phyloP scores from a whole-genome alignment of 2,888 invertebrate genomes.

The Eugnorisma glareosa region DNA sequence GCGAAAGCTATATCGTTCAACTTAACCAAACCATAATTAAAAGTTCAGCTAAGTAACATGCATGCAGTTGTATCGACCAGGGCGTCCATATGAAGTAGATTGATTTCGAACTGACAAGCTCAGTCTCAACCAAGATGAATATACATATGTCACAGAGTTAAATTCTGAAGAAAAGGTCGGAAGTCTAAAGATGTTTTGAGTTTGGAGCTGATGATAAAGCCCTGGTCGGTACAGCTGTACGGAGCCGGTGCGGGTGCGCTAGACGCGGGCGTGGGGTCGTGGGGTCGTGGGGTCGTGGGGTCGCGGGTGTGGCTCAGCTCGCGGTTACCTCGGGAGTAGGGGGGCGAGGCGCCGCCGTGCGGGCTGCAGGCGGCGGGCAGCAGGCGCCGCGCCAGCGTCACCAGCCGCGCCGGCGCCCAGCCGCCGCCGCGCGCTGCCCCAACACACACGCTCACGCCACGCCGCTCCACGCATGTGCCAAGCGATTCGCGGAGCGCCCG shows the following conservation, averaged over 20 bases:
- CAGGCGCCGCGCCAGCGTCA: conserved; percentile 90
- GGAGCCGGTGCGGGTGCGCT: conserved; percentile 61
- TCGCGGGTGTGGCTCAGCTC: conserved; percentile 51
- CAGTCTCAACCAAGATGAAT: not conserved
- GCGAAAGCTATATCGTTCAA: conserved; percentile 57
- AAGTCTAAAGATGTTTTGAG: no score
- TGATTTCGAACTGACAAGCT: not conserved
- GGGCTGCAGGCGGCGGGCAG: conserved; percentile 93
- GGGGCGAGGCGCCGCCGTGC: conserved; percentile 93
- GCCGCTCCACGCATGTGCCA: conserved; percentile 79
- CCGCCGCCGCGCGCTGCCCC: conserved; percentile 86
- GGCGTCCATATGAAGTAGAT: not conserved
- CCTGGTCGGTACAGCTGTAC: conserved; percentile 37
- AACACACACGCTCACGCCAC: conserved; percentile 87
- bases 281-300: conserved; percentile 44
- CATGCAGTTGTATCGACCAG: conserved; percentile 58
- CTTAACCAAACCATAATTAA: conserved; percentile 46
- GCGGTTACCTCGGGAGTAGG: conserved; percentile 92
- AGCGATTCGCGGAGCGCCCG: conserved; percentile 73
- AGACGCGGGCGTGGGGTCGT: conserved; percentile 51
- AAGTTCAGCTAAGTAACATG: conserved; percentile 60
- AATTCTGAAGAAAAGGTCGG: not conserved
- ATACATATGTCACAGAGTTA: not conserved
- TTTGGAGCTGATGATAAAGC: not conserved
- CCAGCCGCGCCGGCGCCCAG: conserved; percentile 88